These are phyloP conservation scores for Holcopasites calliopsidis DNA, from an alignment of 1,140 invertebrate genomes.

Conservation along the genomic window DNA sequence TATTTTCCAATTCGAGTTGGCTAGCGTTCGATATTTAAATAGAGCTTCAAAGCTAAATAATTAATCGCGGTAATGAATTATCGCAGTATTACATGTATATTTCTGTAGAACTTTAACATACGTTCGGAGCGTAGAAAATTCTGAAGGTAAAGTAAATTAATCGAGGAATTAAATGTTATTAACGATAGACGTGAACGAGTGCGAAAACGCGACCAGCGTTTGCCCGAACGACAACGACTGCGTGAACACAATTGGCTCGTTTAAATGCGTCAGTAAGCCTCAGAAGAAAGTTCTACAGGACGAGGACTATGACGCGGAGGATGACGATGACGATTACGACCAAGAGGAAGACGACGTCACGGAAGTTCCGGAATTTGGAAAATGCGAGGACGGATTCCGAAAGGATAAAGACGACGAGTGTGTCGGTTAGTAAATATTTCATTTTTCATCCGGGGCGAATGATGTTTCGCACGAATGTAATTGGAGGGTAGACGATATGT, in stretches of 20 bases:
- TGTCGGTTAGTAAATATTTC: slow-evolving; percentile 68
- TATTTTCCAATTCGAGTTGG: slow-evolving; percentile 42
- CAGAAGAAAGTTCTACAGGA: slow-evolving; percentile 70
- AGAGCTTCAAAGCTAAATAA: too few species aligned
- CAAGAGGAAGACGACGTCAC: slow-evolving; percentile 68
- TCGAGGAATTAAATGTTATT: too few species aligned
- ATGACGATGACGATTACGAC: slow-evolving; percentile 62
- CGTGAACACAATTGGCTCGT: slow-evolving; percentile 81
- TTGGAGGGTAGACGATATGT: too few species aligned
- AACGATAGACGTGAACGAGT: slow-evolving; percentile 89
- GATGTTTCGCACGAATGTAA: too few species aligned
- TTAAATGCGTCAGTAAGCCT: slow-evolving; percentile 76
- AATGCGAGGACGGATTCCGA: slow-evolving; percentile 79
- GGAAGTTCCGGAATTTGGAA: slow-evolving; percentile 70
- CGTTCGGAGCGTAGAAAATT: too few species aligned
- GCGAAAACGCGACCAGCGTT: slow-evolving; percentile 78
- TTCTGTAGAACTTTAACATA: too few species aligned
- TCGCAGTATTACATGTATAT: too few species aligned
- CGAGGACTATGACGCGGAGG: slow-evolving; percentile 71
- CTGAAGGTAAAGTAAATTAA: too few species aligned
- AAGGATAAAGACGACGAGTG: slow-evolving; percentile 79
- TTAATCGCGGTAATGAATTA: too few species aligned
- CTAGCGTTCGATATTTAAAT: too few species aligned
- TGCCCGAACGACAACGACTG: slow-evolving; percentile 81
- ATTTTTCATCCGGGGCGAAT: not conserved